These are phyloP conservation scores for Torymus aiolomorphi DNA, from an alignment of 2,888 invertebrate species.

Conservation along the genomic window DNA sequence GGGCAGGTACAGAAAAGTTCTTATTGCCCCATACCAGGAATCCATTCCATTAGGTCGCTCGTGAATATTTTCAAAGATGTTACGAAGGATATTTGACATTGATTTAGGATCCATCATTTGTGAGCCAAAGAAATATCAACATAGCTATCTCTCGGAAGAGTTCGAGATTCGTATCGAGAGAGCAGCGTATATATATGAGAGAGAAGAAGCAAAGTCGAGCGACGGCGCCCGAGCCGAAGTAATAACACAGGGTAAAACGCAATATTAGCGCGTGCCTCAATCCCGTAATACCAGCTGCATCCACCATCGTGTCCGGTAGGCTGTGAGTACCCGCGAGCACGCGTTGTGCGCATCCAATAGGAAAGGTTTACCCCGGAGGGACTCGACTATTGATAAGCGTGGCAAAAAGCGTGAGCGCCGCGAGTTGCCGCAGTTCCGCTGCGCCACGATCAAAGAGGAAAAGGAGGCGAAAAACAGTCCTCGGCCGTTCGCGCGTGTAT, in stretches of 20 bases:
- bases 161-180: conserved; percentile 1
- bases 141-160: neutral
- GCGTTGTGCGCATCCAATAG: too few species aligned
- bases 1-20: too few species aligned
- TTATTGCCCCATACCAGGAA: too few species aligned
- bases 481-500: neutral
- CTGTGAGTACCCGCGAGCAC: too few species aligned
- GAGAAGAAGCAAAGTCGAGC: neutral
- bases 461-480: neutral
- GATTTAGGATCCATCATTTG: neutral
- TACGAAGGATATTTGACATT: too few species aligned
- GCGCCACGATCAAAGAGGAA: neutral
- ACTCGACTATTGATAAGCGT: too few species aligned
- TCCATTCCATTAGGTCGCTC: too few species aligned
- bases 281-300: conserved; percentile 24
- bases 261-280: neutral
- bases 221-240: neutral
- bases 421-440: neutral
- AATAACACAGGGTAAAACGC: conserved; percentile 12
- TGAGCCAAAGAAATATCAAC: conserved; percentile 3
- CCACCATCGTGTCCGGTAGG: neutral
- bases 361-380: too few species aligned
- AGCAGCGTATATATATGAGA: neutral
- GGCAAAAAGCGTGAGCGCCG: neutral
- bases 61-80: too few species aligned